Percentiles rank a stretch among this genome's conserved stretches.
phyloP scores from a whole-genome alignment of 2,797 vertebrate genomes.

The Hydrocynus forskahlii region DNA sequence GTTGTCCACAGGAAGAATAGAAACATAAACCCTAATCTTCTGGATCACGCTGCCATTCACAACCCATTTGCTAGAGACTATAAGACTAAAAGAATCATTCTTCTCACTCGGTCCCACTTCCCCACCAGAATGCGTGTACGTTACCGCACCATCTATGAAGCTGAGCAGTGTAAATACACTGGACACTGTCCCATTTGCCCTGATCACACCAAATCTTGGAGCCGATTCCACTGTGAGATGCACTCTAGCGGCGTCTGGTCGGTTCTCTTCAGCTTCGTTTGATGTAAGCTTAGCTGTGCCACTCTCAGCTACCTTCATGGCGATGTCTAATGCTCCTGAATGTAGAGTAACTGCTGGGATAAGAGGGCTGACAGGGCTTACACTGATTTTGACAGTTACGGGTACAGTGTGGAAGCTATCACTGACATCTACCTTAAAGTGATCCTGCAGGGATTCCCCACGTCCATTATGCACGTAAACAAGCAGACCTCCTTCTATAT shows the following conservation, averaged over 20 bases:
- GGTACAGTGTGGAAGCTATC: not conserved
- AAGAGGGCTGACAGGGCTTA: not conserved
- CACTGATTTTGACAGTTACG: not conserved
- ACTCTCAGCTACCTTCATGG: not conserved
- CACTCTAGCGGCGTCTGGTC: not conserved
- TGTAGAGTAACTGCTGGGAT: not conserved
- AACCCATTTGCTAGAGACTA: not conserved
- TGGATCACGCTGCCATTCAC: not conserved
- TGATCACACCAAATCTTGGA: not conserved
- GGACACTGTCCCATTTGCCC: not conserved
- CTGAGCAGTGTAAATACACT: not conserved
- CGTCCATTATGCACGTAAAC: not conserved
- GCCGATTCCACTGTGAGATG: not conserved
- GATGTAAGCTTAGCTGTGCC: not conserved
- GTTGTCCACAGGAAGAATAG: not conserved
- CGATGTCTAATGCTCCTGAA: not conserved
- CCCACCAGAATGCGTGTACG: not conserved
- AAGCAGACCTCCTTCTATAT: not conserved
- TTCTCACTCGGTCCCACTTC: not conserved
- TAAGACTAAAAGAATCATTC: not conserved
- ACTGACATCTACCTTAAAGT: conserved; percentile 1
- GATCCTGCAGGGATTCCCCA: not conserved
- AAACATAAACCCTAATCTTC: not conserved
- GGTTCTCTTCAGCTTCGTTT: not conserved
- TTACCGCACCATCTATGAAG: not conserved